Base-by-base conservation (phyloP, 2,797 vertebrate genomes). In the Cossypha heuglini region DNA sequence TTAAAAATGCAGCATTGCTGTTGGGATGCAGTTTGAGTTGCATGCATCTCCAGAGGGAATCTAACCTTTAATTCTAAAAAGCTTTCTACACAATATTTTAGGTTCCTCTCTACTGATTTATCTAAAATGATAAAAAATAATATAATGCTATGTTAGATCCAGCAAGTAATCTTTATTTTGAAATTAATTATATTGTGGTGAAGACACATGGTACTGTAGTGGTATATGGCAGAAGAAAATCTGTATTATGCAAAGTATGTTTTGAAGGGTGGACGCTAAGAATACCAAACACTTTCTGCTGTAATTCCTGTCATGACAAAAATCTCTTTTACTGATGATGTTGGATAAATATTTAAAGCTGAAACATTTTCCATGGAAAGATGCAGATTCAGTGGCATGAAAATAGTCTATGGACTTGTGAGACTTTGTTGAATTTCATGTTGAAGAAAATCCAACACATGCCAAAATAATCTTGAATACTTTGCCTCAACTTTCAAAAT, bases 381-480 rank as follows among this genome's bases (percentile, higher is more conserved):
- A 93, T 93, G 83, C 48, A 88, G 90, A 96, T 94, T 96, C 73
- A 15, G 29, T 86, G 69, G 55, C 83, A 81, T 91, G 81, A 94
- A 97, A 95, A 95, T 83, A 93, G 73, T 90, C 51, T 72, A 64
- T 73, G 88, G 90, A 95, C 86, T 92, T 96, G 96, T 0, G 18
- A 97, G 96, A 96, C 96, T 93, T 95, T 86, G 68, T 83, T 91
- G 80, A 93, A 95, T 95, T 95, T 91, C 17, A 64, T 74, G 21
- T 54, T 94, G 86, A 80, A 88, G 62, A 95, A 93, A 88, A 80
- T 58, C 46, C 51, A 83, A 62, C 79, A 58, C 45, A 78, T 94
- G 94, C 82, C 85, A 91, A 90, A 96, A 91, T 94, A 90, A 83
- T 93, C 85, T 95, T 95, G 87, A 94, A 80, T 96, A 88, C 83